A percentile compares a stretch with the other conserved stretches of the same genome.
Conservation (phyloP, 2,888 invertebrate genomes). For the Oscheius sp. region DNA sequence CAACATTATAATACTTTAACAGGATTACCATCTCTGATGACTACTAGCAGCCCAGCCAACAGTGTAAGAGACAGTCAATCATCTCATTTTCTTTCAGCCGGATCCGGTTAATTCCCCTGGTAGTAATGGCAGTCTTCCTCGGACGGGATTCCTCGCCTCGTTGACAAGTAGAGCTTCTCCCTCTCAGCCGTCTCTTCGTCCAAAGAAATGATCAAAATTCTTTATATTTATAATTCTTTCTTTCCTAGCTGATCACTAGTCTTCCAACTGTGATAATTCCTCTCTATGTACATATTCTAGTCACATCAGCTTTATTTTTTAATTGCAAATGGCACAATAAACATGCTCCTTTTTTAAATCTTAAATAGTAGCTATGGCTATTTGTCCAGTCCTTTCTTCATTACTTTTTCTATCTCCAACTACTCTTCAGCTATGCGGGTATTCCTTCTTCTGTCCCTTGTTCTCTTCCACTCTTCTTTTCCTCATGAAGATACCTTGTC, state of each 20-base stretch:
- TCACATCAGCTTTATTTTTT: slow-evolving; percentile 9
- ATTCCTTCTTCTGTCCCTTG: not conserved
- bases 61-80: slow-evolving; percentile 14
- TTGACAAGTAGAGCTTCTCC: slow-evolving; percentile 14
- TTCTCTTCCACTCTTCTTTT: not conserved
- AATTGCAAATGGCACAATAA: not conserved
- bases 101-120: slow-evolving; percentile 22
- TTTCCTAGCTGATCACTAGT: not conserved
- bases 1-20: slow-evolving; percentile 31
- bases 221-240: not conserved
- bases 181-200: not conserved
- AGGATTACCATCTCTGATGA: slow-evolving; percentile 26
- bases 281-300: not conserved
- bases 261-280: not conserved
- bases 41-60: not conserved
- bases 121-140: slow-evolving; percentile 8
- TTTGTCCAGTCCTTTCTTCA: not conserved
- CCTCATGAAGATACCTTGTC: slow-evolving; percentile 37
- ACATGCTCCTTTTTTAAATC: not conserved
- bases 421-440: slow-evolving; percentile 2
- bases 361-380: not conserved
- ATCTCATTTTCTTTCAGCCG: slow-evolving; percentile 23
- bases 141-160: slow-evolving; percentile 17
- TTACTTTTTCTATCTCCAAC: not conserved
- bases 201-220: slow-evolving; percentile 6